Evolutionary conservation across 2,888 invertebrate species (phyloP).

Genomic region (Xestia xanthographa): DNA sequence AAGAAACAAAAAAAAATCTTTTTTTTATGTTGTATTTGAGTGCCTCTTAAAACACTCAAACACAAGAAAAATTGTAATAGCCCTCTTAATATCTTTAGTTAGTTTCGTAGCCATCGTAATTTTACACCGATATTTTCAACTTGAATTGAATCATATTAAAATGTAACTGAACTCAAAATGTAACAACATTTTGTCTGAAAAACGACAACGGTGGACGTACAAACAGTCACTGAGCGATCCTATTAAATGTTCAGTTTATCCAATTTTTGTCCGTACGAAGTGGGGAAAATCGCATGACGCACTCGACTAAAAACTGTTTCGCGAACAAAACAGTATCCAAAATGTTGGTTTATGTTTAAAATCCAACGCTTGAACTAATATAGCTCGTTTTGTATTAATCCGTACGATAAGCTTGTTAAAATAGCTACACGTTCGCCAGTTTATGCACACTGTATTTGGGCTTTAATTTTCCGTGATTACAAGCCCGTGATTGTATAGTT

Average conservation of each 20-base stretch:
- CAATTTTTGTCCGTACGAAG: slow-evolving; percentile 47
- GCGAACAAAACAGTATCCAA: slow-evolving; percentile 40
- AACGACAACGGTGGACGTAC: slow-evolving; percentile 3
- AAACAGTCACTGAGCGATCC: slow-evolving; percentile 51
- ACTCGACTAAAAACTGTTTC: slow-evolving; percentile 23
- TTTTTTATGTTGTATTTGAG: too few species aligned
- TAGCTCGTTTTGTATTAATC: slow-evolving; percentile 52
- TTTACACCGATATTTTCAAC: background rate
- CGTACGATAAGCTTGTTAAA: slow-evolving; percentile 56
- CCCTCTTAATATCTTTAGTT: slow-evolving; percentile 28
- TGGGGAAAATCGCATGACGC: slow-evolving; percentile 39
- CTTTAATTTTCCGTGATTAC: slow-evolving; percentile 63
- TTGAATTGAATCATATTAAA: slow-evolving; percentile 5
- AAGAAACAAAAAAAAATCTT: too few species aligned
- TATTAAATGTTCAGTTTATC: slow-evolving; percentile 51
- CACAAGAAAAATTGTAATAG: too few species aligned
- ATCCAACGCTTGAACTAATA: slow-evolving; percentile 49
- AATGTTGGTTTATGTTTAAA: slow-evolving; percentile 44
- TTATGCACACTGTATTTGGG: slow-evolving; percentile 58
- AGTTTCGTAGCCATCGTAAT: background rate
- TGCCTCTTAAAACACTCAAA: too few species aligned
- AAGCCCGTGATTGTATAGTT: slow-evolving; percentile 54
- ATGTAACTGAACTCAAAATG: slow-evolving; percentile 10
- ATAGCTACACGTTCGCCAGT: slow-evolving; percentile 47
- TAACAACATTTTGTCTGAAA: slow-evolving; percentile 19